These are phyloP conservation scores for Danio tinwini DNA, from an alignment of 2,797 vertebrate genomes.

Conservation along the genomic window DNA sequence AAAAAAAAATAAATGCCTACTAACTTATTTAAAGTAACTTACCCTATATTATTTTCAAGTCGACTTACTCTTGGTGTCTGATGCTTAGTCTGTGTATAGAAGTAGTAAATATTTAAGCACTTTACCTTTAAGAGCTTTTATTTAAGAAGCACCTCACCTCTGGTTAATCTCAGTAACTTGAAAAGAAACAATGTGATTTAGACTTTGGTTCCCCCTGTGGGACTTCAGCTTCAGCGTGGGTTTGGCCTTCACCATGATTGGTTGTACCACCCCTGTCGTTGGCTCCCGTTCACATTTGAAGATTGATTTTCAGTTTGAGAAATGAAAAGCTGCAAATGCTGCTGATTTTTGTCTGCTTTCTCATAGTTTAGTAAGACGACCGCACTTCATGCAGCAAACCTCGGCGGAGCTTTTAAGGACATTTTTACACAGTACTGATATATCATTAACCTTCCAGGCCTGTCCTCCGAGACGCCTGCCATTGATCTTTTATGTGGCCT, in stretches of 20 bases:
- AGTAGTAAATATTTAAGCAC: background rate
- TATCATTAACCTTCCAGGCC: constrained; percentile 48
- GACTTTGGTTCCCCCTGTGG: constrained; percentile 12
- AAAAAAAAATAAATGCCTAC: no score
- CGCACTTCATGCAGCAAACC: constrained; percentile 27
- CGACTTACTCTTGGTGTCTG: background rate
- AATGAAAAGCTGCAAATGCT: constrained; percentile 50
- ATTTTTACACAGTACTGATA: constrained; percentile 51
- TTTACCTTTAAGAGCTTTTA: background rate
- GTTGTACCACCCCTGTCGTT: constrained; percentile 54
- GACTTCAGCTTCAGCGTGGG: constrained; percentile 41
- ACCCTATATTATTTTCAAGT: background rate
- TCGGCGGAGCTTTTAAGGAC: constrained; percentile 34
- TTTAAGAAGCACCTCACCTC: background rate
- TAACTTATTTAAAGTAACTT: no score
- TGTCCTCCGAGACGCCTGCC: constrained; percentile 35
- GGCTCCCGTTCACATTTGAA: constrained; percentile 46
- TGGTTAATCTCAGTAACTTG: constrained; percentile 15
- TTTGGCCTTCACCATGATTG: constrained; percentile 53
- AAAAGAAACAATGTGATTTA: constrained; percentile 39
- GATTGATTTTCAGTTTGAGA: constrained; percentile 53
- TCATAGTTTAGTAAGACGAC: constrained; percentile 43
- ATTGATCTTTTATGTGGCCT: constrained; percentile 50
- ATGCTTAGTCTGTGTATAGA: background rate
- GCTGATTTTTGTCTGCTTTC: constrained; percentile 53